A percentile compares a stretch with the other conserved stretches of the same genome.
Conservation (phyloP, 2,113 vertebrate species). For the Haemorhous mexicanus region DNA sequence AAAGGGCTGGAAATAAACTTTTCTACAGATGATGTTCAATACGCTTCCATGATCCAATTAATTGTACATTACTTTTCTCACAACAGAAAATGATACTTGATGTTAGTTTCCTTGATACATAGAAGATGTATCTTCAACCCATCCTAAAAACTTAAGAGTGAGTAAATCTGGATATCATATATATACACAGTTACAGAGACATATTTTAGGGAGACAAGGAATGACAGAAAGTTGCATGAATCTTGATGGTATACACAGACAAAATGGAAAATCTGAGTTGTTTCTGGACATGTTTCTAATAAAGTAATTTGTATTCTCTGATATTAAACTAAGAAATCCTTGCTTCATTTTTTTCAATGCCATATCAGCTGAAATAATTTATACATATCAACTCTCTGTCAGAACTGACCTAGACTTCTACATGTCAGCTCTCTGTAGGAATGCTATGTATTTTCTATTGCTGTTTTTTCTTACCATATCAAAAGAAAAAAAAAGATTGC, state of each 20-base stretch:
- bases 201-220: background rate
- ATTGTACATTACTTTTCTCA: background rate
- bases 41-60: background rate
- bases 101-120: background rate
- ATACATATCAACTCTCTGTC: background rate
- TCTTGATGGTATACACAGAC: background rate
- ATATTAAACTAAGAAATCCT: background rate
- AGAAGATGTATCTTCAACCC: background rate
- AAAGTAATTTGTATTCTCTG: background rate
- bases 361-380: background rate
- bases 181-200: background rate
- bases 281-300: background rate
- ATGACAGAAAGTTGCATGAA: background rate
- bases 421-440: background rate
- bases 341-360: background rate
- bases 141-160: background rate
- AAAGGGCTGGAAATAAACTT: background rate
- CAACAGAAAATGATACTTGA: background rate
- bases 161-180: background rate
- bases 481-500: background rate
- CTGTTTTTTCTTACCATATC: background rate
- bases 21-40: background rate
- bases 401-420: background rate
- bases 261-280: background rate
- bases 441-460: background rate